Conservation (phyloP, 30 jellyfish, hydroid and myxozoan species). For the Sanderia malayensis region DNA sequence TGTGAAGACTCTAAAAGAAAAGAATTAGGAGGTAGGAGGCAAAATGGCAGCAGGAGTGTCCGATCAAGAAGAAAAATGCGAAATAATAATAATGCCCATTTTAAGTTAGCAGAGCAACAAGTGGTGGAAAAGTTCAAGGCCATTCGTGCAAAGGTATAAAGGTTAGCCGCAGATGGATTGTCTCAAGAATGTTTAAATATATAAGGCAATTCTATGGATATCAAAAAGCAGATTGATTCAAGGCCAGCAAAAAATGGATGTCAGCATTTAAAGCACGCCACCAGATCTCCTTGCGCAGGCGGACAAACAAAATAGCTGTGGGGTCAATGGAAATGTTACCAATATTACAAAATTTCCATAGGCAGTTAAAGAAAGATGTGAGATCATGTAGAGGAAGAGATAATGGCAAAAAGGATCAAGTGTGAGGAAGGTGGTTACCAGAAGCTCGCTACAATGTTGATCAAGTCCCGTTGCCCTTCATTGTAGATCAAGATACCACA, state of each 20-base stretch:
- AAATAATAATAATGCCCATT: background rate
- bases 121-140: background rate
- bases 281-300: conserved; percentile 24
- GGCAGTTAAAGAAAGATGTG: too few relatives aligned
- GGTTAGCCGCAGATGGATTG: background rate
- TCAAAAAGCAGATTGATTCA: conserved; percentile 13
- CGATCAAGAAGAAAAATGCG: background rate
- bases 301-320: conserved; percentile 14
- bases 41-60: background rate
- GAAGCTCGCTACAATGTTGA: conserved; percentile 18
- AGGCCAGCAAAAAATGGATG: conserved; percentile 29
- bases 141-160: background rate
- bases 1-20: background rate
- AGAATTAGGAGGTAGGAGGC: conserved; percentile 1
- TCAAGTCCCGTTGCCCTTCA: conserved; percentile 23
- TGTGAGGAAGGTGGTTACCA: conserved; percentile 28
- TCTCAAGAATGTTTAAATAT: background rate
- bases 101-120: background rate
- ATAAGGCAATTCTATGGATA: conserved; percentile 16
- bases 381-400: conserved; percentile 16
- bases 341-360: conserved; percentile 17
- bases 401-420: background rate
- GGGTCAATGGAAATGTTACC: conserved; percentile 18
- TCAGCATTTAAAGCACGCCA: conserved; percentile 17
- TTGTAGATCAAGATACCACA: conserved; percentile 19